Evolutionary conservation across 1,140 invertebrate genomes (phyloP).

Genomic region (Ephestia elutella): DNA sequence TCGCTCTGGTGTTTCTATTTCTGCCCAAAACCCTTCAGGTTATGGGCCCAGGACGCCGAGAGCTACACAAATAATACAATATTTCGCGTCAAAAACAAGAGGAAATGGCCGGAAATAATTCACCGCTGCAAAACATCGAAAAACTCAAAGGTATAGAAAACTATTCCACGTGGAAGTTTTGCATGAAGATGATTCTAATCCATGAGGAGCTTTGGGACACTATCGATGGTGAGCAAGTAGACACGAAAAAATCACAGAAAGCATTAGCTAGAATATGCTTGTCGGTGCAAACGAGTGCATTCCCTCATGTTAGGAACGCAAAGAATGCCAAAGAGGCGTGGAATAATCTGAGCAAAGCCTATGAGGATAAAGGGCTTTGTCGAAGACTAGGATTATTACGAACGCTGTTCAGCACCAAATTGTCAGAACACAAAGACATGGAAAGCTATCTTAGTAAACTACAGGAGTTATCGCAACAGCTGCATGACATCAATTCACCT

Average conservation of each 20-base stretch:
- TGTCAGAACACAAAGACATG: slow-evolving; percentile 12
- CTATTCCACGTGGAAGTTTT: background rate
- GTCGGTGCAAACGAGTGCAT: background rate
- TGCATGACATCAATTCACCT: slow-evolving; percentile 9
- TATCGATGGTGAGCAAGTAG: background rate
- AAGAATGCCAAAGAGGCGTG: slow-evolving; percentile 20
- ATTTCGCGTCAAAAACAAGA: no score
- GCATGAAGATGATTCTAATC: background rate
- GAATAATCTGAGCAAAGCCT: slow-evolving; percentile 16
- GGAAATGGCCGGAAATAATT: no score
- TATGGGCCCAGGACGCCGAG: no score
- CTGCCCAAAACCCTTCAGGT: no score
- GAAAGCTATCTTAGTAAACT: slow-evolving; percentile 14
- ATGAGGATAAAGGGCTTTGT: slow-evolving; percentile 20
- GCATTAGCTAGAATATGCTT: slow-evolving; percentile 9
- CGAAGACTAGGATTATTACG: slow-evolving; percentile 19
- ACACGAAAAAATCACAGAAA: slow-evolving; percentile 11
- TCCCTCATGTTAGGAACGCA: slow-evolving; percentile 16
- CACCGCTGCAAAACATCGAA: no score
- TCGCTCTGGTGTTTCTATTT: no score
- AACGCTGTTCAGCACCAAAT: slow-evolving; percentile 10
- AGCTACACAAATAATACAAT: no score
- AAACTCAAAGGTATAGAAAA: slow-evolving; percentile 14
- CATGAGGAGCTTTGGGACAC: slow-evolving; percentile 17
- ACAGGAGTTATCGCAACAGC: slow-evolving; percentile 12